A percentile compares a stretch with the other conserved stretches of the same genome.
phyloP scores from a whole-genome alignment of 1,140 invertebrate species.

The Lordiphosa mommai region DNA sequence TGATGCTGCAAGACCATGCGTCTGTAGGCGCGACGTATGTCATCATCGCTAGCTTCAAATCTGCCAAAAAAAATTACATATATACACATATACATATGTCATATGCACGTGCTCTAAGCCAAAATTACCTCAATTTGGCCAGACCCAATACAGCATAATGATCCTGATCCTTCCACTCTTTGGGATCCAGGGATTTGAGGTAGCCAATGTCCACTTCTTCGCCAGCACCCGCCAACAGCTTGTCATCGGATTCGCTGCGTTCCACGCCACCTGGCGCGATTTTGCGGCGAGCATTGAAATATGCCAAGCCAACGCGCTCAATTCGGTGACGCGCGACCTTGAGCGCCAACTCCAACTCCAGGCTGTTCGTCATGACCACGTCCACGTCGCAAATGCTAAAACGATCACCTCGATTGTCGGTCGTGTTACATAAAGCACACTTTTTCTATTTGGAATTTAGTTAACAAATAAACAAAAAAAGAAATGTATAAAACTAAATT shows the following conservation, averaged over 20 bases:
- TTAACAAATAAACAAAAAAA: slow-evolving; percentile 6
- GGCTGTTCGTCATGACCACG: slow-evolving; percentile 39
- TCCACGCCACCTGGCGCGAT: slow-evolving; percentile 56
- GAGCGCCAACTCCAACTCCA: slow-evolving; percentile 47
- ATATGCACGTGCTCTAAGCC: slow-evolving; percentile 4
- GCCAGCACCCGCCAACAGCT: slow-evolving; percentile 52
- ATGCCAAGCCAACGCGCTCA: slow-evolving; percentile 79
- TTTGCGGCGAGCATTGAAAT: slow-evolving; percentile 62
- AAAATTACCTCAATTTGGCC: slow-evolving; percentile 84
- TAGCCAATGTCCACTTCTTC: slow-evolving; percentile 92
- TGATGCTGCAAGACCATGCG: slow-evolving; percentile 97
- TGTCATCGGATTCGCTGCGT: slow-evolving; percentile 66
- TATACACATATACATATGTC: not conserved
- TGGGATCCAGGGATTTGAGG: slow-evolving; percentile 94
- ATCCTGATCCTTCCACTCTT: slow-evolving; percentile 98
- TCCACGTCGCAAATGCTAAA: slow-evolving; percentile 4
- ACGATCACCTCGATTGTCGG: not conserved
- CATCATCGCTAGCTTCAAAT: slow-evolving; percentile 90
- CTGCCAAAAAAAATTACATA: slow-evolving; percentile 31
- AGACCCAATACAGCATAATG: slow-evolving; percentile 97
- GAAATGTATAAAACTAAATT: slow-evolving; percentile 9
- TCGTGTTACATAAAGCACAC: slow-evolving; percentile 10
- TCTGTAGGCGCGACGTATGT: slow-evolving; percentile 95
- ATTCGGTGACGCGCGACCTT: slow-evolving; percentile 82
- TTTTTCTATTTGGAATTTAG: slow-evolving; percentile 3